Evolutionary conservation across 1,140 invertebrate genomes (phyloP).

Genomic region (Pentalonia nigronervosa): DNA sequence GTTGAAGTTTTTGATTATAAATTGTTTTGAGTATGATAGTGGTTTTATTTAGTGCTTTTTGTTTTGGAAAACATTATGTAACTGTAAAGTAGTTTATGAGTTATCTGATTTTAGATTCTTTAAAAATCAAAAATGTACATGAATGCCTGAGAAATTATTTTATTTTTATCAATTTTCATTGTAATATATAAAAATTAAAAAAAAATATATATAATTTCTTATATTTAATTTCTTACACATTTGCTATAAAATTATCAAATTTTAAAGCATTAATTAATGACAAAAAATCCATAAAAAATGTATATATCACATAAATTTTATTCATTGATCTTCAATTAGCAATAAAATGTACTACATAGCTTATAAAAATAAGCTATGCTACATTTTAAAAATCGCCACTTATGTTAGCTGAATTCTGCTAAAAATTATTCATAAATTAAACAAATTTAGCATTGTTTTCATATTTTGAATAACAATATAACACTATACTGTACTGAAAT

Average conservation of each 20-base stretch:
- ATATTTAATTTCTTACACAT: neutral
- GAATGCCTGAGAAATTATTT: neutral
- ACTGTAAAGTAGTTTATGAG: neutral
- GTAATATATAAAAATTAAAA: no score
- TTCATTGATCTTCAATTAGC: neutral
- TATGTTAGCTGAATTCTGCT: neutral
- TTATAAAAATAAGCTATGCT: neutral
- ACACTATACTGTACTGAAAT: neutral
- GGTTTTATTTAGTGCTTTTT: neutral
- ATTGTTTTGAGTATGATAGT: neutral
- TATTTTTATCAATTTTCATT: neutral
- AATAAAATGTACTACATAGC: neutral
- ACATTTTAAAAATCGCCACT: neutral
- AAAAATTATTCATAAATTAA: neutral
- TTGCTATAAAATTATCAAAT: neutral
- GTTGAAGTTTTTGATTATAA: neutral
- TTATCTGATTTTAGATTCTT: neutral
- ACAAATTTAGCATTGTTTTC: neutral
- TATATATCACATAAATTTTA: neutral
- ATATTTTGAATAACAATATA: constrained; percentile 3
- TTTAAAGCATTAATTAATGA: neutral
- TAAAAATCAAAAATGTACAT: neutral
- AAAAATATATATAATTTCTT: neutral
- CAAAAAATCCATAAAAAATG: neutral
- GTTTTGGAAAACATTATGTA: neutral